These are phyloP conservation scores for Tipula helvola DNA, from an alignment of 2,888 invertebrate genomes.

Conservation along the genomic window DNA sequence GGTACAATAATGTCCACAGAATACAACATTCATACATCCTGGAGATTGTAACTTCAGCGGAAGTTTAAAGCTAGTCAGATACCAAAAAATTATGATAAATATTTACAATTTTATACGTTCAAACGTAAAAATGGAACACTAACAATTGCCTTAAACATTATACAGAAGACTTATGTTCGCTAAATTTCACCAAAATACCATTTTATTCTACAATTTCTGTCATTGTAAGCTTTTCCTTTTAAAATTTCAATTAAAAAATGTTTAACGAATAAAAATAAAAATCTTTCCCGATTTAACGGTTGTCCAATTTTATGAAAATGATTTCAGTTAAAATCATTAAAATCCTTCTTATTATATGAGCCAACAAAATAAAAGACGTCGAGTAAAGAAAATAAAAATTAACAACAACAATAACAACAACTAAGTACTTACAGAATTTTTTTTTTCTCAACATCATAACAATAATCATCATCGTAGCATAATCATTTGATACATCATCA, in stretches of 20 bases:
- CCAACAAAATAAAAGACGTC: not conserved
- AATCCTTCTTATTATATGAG: not conserved
- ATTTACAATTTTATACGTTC: no score
- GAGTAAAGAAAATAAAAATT: not conserved
- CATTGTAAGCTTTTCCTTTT: not conserved
- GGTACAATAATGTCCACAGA: no score
- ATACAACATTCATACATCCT: no score
- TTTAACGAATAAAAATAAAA: not conserved
- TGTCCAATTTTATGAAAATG: slow-evolving; percentile 4
- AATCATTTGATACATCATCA: not conserved
- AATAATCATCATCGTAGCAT: not conserved
- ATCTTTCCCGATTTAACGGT: not conserved
- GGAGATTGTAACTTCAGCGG: no score
- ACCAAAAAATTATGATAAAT: no score
- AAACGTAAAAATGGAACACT: no score
- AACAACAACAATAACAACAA: not conserved
- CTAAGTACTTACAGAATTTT: not conserved
- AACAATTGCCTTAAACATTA: no score
- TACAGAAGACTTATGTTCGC: no score
- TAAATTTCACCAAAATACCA: not conserved
- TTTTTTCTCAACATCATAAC: not conserved
- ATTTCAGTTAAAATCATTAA: not conserved
- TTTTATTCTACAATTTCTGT: not conserved
- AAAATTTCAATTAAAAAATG: not conserved
- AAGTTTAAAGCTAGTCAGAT: no score